These are phyloP conservation scores for Ptychodera flava DNA, from an alignment of 35 echinoderm and acorn worm genomes.

Conservation along the genomic window DNA sequence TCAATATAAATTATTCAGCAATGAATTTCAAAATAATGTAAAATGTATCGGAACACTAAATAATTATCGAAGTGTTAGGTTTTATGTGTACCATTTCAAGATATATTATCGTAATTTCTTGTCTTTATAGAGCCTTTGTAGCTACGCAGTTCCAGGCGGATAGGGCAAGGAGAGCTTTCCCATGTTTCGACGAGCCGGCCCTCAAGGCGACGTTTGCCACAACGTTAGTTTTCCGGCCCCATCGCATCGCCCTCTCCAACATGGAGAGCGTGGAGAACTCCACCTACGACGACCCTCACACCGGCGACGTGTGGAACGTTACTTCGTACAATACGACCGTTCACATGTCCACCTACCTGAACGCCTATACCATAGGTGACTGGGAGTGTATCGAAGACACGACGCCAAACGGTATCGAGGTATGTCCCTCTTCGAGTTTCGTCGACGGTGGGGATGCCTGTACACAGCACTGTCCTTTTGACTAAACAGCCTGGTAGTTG, in stretches of 20 bases:
- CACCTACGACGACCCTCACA: not conserved
- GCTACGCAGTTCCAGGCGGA: slow-evolving; percentile 84
- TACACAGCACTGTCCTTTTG: too few species aligned
- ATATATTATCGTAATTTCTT: too few species aligned
- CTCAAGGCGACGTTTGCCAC: slow-evolving; percentile 59
- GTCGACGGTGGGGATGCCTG: too few species aligned
- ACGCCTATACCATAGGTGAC: not conserved
- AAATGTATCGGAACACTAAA: too few species aligned
- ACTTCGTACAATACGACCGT: not conserved
- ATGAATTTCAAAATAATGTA: too few species aligned
- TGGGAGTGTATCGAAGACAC: not conserved
- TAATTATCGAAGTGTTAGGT: too few species aligned
- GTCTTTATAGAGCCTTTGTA: slow-evolving; percentile 62
- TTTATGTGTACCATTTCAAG: too few species aligned
- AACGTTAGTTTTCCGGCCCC: not conserved
- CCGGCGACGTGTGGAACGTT: not conserved
- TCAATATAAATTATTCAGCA: too few species aligned
- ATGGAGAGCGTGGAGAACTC: not conserved
- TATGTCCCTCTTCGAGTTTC: not conserved
- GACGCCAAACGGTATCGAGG: not conserved
- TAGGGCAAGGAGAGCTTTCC: slow-evolving; percentile 70
- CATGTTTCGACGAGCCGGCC: slow-evolving; percentile 82
- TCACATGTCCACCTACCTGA: not conserved
- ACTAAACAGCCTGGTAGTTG: too few species aligned
- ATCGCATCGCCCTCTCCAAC: not conserved